phyloP scores from a whole-genome alignment of 2,797 vertebrate species.

The Gymnoscopelus microlampas region DNA sequence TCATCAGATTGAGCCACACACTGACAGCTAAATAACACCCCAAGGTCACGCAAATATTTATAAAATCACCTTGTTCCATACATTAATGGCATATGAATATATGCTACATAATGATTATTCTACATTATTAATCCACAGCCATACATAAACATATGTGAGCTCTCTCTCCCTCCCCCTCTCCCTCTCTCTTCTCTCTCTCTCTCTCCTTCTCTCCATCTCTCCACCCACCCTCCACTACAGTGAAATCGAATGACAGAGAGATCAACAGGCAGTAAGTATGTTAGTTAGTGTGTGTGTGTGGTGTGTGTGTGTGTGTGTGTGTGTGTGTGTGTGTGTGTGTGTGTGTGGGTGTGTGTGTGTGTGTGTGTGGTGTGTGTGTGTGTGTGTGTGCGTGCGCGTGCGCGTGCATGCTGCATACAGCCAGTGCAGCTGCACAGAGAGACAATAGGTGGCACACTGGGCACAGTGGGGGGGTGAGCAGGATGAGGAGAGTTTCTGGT shows the following conservation, averaged over 20 bases:
- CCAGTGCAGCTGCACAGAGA: constrained; percentile 53
- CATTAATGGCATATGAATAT: too few species aligned
- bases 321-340: constrained; percentile 38
- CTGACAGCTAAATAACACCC: constrained; percentile 42
- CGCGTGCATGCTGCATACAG: constrained; percentile 25
- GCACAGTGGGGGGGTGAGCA: constrained; percentile 13
- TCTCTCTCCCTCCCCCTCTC: neutral
- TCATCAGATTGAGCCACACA: constrained; percentile 12
- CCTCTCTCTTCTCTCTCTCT: neutral
- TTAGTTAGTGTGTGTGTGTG: neutral
- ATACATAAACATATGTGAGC: neutral
- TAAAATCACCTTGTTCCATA: too few species aligned
- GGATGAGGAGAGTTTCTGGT: constrained; percentile 31
- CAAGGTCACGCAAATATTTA: constrained; percentile 43
- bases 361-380: neutral
- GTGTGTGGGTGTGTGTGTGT: constrained; percentile 31
- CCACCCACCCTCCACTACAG: too few species aligned
- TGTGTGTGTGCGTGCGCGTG: neutral
- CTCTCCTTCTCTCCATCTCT: neutral
- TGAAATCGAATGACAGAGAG: too few species aligned
- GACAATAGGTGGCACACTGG: constrained; percentile 37
- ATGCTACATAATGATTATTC: too few species aligned
- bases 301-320: constrained; percentile 21
- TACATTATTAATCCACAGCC: constrained; percentile 23
- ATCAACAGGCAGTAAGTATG: neutral